phyloP scores from a whole-genome alignment of 1,140 invertebrate genomes.

The Drosophila lacertosa region DNA sequence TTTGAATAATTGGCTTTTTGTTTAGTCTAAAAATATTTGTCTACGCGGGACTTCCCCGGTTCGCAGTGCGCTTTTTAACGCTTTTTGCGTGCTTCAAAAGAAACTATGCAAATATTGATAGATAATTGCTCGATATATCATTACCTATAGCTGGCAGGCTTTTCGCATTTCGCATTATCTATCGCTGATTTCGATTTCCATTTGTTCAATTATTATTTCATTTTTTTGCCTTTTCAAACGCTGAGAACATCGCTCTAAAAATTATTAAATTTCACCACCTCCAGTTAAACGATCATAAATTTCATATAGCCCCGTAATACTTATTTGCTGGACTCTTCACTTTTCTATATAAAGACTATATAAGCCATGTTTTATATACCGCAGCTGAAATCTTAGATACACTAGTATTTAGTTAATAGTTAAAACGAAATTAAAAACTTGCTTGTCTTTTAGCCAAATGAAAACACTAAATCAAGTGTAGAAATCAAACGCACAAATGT shows the following conservation, averaged over 20 bases:
- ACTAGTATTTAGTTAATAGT: no score
- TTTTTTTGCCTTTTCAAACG: neutral
- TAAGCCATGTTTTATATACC: no score
- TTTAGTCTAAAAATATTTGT: neutral
- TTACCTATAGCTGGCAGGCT: neutral
- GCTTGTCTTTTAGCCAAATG: no score
- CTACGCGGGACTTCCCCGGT: neutral
- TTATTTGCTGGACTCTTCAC: neutral
- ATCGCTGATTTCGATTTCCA: neutral
- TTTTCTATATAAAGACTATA: neutral
- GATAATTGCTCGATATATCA: constrained; percentile 17
- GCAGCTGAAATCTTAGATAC: no score
- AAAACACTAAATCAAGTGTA: no score
- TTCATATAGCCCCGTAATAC: constrained; percentile 3
- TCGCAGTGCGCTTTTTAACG: no score
- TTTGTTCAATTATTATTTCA: neutral
- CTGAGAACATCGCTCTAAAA: constrained; percentile 44
- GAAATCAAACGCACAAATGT: no score
- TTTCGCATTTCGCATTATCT: constrained; percentile 8
- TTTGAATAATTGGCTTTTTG: neutral
- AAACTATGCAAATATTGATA: constrained; percentile 21
- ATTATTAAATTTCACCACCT: constrained; percentile 30
- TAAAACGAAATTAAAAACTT: no score
- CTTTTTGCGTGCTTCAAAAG: neutral
- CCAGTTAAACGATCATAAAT: constrained; percentile 18